These are phyloP conservation scores for Salarias fasciatus DNA, from an alignment of 2,797 vertebrate genomes.

Conservation along the genomic window DNA sequence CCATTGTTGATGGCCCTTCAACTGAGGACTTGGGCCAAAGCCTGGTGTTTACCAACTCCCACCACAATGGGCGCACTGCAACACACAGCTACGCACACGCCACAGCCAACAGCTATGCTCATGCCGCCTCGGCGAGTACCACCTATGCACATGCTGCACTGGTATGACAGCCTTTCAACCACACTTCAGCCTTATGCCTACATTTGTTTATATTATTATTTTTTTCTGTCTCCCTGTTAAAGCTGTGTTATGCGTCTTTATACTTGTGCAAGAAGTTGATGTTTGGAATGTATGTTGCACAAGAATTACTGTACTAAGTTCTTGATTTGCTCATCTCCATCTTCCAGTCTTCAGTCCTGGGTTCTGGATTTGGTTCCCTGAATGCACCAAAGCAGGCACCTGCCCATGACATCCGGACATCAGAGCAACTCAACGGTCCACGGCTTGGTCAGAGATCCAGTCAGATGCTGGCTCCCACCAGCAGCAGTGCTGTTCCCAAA, in stretches of 20 bases:
- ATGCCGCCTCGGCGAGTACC: slow-evolving; percentile 80
- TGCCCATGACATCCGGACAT: slow-evolving; percentile 83
- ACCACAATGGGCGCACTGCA: slow-evolving; percentile 85
- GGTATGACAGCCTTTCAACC: slow-evolving; percentile 52
- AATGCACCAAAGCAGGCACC: slow-evolving; percentile 83
- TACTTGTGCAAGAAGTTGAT: neutral
- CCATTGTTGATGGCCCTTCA: slow-evolving; percentile 83
- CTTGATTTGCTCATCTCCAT: slow-evolving; percentile 17
- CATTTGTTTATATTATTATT: no score
- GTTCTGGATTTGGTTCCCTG: slow-evolving; percentile 90
- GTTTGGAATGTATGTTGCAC: neutral
- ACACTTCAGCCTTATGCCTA: no score
- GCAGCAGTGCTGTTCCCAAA: slow-evolving; percentile 69
- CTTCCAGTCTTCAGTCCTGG: slow-evolving; percentile 87
- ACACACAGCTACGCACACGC: slow-evolving; percentile 90
- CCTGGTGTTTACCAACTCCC: slow-evolving; percentile 97
- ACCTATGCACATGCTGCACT: slow-evolving; percentile 81
- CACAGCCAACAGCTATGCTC: slow-evolving; percentile 83
- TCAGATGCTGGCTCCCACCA: slow-evolving; percentile 63
- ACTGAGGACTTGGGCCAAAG: slow-evolving; percentile 90
- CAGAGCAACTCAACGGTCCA: slow-evolving; percentile 87
- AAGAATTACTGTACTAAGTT: slow-evolving; percentile 1
- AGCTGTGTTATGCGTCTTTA: neutral
- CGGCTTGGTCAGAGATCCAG: slow-evolving; percentile 83
- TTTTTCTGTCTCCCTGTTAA: no score